Evolutionary conservation across 2,888 invertebrate species (phyloP), one percentile per base, ranked within the genome.

Genomic region (Penaeus monodon): DNA sequence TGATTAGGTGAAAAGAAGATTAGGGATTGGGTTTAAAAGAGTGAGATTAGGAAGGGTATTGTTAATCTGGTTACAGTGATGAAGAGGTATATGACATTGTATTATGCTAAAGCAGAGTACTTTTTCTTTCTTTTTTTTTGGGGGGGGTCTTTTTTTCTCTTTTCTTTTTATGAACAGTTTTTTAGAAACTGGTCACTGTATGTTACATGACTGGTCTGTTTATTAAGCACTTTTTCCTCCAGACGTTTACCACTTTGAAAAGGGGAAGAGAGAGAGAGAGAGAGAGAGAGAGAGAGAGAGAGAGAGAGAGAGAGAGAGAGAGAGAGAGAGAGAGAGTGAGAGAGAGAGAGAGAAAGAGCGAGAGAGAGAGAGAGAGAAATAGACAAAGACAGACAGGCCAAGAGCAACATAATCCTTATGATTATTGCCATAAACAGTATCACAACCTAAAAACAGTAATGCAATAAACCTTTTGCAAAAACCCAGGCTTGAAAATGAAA

Each of bases 311-410:
- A 68, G 68, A 68, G 68, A 68, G 68, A 68, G 20, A 68, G 68
- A 68, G 68, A 68, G 68, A 68, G 20, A 68, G 68, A 68, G 68
- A 68, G 20, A 68, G 68, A 68, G 68, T 12, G 20, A 68, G 68
- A 68, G 68, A 68, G 68, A 68, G 68, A 68, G 68, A 68, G 68
- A 68, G 68, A 17, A 17, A 68, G 68, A 68, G 68, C 7, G 68
- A 68, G 68, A 66, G 66, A 66, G 66, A 70, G 70, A 70, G 70
- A 70, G 70, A 70, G 70, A 70, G 70, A 70, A 27, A 70, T 12
- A 70, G 70, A 70, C 20, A 70, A 27, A 70, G 3, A n/a, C 74
- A 22, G 74, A 29, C 24, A 33, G 74, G 38, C 17, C 22, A 38
- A 38, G 33, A 38, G 33, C 4, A 38, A 38, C 4, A 3, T 38